Evolutionary conservation across 2,113 vertebrate genomes (phyloP).

Genomic region (Monopterus albus): DNA sequence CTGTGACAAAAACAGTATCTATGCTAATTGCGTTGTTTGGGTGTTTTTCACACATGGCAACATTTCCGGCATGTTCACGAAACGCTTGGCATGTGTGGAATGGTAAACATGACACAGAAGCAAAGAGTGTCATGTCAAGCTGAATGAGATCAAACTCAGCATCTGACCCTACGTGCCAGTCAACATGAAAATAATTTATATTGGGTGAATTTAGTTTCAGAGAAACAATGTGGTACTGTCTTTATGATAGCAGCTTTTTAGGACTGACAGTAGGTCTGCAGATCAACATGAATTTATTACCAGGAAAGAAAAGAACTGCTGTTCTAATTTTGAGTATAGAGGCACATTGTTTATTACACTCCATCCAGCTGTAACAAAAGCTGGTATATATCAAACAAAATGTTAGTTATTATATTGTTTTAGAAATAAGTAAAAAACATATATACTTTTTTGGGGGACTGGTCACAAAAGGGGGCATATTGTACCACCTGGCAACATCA

Average conservation of each 20-base stretch:
- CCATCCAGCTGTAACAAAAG: conserved; percentile 14
- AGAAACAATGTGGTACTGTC: background rate
- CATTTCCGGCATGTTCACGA: conserved; percentile 13
- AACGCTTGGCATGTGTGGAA: conserved; percentile 42
- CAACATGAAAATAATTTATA: background rate
- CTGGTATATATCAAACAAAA: too few relatives aligned
- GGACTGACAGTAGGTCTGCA: conserved; percentile 18
- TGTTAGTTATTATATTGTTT: conserved; percentile 25
- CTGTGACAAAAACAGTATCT: conserved; percentile 3
- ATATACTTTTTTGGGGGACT: too few relatives aligned
- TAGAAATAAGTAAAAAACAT: too few relatives aligned
- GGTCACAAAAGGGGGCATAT: too few relatives aligned
- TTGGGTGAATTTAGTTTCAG: background rate
- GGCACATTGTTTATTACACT: conserved; percentile 38
- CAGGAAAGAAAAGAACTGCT: conserved; percentile 11
- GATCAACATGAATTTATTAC: conserved; percentile 2
- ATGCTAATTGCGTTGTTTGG: conserved; percentile 4
- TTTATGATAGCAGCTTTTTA: background rate
- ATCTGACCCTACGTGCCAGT: conserved; percentile 18
- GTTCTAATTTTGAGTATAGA: conserved; percentile 25
- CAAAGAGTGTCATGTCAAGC: conserved; percentile 8
- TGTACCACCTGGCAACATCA: too few relatives aligned
- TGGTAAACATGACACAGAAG: conserved; percentile 28
- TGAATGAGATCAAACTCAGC: conserved; percentile 22
- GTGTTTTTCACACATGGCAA: conserved; percentile 9